A percentile compares a stretch with the other conserved stretches of the same genome.
Evolutionary conservation across 2,888 invertebrate species (phyloP).

Genomic region (Apodemia duryi): DNA sequence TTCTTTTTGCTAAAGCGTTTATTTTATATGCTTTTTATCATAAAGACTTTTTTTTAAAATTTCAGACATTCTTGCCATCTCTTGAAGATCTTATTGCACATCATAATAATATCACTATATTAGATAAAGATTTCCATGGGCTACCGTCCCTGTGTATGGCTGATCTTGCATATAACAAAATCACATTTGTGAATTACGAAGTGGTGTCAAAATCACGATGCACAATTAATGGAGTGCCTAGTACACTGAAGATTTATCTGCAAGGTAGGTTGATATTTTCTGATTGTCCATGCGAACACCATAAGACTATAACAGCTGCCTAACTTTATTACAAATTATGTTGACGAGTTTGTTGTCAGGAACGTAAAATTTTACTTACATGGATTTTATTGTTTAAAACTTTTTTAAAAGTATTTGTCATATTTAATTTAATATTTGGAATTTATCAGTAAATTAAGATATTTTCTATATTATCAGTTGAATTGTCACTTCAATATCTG

Average conservation of each 20-base stretch:
- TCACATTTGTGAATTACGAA: slow-evolving; percentile 85
- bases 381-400: too few species aligned
- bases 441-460: too few species aligned
- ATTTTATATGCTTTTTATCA: background rate
- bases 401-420: too few species aligned
- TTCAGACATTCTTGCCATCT: slow-evolving; percentile 87
- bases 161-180: slow-evolving; percentile 88
- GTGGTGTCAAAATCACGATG: slow-evolving; percentile 89
- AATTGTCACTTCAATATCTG: too few species aligned
- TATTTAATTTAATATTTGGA: too few species aligned
- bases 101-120: slow-evolving; percentile 85
- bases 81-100: slow-evolving; percentile 87
- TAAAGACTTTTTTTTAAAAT: slow-evolving; percentile 31
- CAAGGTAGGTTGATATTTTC: slow-evolving; percentile 81
- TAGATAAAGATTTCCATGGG: slow-evolving; percentile 91
- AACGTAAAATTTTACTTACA: too few species aligned
- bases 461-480: too few species aligned
- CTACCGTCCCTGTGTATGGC: slow-evolving; percentile 89
- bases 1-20: slow-evolving; percentile 6
- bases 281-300: too few species aligned
- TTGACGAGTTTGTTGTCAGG: too few species aligned
- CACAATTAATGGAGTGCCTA: slow-evolving; percentile 88
- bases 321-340: too few species aligned
- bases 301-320: too few species aligned
- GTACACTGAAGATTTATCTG: slow-evolving; percentile 86